Base-by-base conservation (phyloP, 23 tunicate species). In the Styela clava region DNA sequence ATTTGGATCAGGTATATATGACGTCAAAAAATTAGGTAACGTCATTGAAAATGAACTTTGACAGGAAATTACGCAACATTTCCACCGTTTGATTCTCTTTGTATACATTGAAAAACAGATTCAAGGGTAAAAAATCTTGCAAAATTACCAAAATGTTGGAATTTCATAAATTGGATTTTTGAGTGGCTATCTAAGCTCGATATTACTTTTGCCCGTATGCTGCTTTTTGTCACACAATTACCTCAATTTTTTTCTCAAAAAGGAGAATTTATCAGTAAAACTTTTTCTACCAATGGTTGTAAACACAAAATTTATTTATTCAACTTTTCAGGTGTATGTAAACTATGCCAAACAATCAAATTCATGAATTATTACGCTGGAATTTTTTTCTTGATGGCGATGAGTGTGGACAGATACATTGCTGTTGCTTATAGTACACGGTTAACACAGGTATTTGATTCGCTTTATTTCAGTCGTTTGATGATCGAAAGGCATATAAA, bases 401-500 rank as follows among this genome's bases (percentile, higher is more conserved):
- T 92, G 97, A 92, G 97, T 64, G 90, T 92, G 16, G 97, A 92
- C 74, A 82, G 97, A 32, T 92, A 92, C 56, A 80, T 92, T 27
- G 97, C 97, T 1, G 97, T 92, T 19, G 91, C 97, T 2, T 83
- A 83, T 85, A 87, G 89, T 85, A 84, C 91, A 61, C 73, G 73
- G 31, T 64, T 86, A 20, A 74, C 85, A 27, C 97, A 86, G 92
- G 97, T 92, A 52, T 62, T 68, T 30, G n/a, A n/a, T n/a, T n/a
- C n/a, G n/a, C n/a, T n/a, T n/a, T n/a, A n/a, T n/a, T n/a, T 29
- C 9, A 29, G 21, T 25, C 16, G 74, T 69, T 69, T 69, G 23
- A 20, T 19, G 18, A 18, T 20, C 18, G 25, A 24, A 69, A 24
- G 16, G 74, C 26, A 16, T 61, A 61, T 18, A 61, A n/a, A n/a